Evolutionary conservation across 2,113 vertebrate species (phyloP).

Genomic region (Grammomys dolichurus): DNA sequence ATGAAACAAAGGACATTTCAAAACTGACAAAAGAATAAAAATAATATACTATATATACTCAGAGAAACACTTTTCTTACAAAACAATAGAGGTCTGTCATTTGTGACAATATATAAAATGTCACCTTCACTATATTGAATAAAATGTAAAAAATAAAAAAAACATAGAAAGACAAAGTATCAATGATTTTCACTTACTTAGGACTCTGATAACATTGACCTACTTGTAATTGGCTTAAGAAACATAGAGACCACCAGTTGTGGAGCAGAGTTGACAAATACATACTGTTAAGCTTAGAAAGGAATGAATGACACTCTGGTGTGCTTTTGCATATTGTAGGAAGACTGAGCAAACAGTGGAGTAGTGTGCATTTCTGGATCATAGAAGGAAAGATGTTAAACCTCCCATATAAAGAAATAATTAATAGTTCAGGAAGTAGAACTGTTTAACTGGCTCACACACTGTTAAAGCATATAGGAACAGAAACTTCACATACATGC

Average conservation of each 20-base stretch:
- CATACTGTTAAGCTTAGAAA: not conserved
- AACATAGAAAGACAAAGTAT: not conserved
- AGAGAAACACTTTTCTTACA: not conserved
- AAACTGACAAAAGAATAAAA: not conserved
- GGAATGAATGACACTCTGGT: not conserved
- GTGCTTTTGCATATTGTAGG: not conserved
- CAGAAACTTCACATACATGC: not conserved
- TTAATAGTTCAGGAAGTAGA: not conserved
- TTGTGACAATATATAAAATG: not conserved
- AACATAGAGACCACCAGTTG: not conserved
- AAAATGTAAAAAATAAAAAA: not conserved
- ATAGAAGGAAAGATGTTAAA: not conserved
- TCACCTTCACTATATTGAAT: not conserved
- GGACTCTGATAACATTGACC: not conserved
- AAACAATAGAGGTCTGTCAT: not conserved
- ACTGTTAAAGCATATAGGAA: not conserved
- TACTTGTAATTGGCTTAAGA: not conserved
- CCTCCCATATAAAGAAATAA: not conserved
- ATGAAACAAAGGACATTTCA: not conserved
- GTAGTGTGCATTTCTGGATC: not conserved
- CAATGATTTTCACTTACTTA: not conserved
- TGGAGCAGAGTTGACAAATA: not conserved
- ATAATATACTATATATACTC: not conserved
- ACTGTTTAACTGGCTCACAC: not conserved
- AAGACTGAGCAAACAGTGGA: not conserved